Conservation (phyloP, 2,113 vertebrate species). For the Callospermophilus lateralis region DNA sequence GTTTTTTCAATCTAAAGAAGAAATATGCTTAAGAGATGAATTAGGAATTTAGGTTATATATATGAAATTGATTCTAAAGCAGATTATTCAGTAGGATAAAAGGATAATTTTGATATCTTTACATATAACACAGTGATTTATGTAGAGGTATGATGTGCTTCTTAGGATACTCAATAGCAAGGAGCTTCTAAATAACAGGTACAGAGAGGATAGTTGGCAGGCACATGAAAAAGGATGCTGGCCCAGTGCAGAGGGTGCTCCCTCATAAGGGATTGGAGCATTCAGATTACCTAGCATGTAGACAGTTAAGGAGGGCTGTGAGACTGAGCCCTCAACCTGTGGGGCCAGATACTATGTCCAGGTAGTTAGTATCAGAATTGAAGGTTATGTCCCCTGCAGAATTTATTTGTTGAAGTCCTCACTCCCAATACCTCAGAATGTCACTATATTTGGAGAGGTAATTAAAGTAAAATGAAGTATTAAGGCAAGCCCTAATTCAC, state of each 20-base stretch:
- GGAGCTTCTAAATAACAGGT: background rate
- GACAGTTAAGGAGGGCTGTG: too few species aligned
- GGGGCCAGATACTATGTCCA: too few species aligned
- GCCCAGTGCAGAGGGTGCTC: background rate
- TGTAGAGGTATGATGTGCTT: background rate
- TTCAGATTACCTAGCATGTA: background rate
- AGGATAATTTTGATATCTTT: background rate
- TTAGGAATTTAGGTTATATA: conserved; percentile 25
- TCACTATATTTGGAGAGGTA: background rate
- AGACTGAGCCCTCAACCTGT: too few species aligned
- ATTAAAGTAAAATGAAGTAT: background rate
- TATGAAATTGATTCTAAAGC: conserved; percentile 7
- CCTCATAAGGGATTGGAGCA: background rate
- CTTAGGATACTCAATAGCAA: background rate
- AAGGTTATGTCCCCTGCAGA: background rate
- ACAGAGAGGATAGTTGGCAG: background rate
- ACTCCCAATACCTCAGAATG: background rate
- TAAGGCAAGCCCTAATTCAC: background rate
- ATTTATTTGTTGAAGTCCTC: background rate
- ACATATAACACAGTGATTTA: background rate
- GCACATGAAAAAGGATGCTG: background rate
- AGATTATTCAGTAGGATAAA: background rate
- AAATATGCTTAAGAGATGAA: conserved; percentile 22
- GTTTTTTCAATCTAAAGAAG: background rate
- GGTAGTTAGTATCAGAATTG: too few species aligned